Conservation (phyloP, 2,888 invertebrate genomes). For the Caenorhabditis sp. region DNA sequence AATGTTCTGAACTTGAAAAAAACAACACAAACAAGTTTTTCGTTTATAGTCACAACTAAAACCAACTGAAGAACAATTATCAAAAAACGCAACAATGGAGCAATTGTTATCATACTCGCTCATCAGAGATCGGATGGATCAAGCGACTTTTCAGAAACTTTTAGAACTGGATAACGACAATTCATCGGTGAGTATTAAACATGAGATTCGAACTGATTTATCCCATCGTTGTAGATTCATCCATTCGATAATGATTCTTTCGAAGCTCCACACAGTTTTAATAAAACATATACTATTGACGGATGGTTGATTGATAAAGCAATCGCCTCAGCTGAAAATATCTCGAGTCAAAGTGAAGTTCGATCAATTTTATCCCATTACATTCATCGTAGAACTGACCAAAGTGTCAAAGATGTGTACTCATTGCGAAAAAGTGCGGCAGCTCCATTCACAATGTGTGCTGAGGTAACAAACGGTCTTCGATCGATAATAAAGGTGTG, state of each 20-base stretch:
- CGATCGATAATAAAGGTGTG: slow-evolving; percentile 53
- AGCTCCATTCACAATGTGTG: slow-evolving; percentile 67
- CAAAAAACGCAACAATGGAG: slow-evolving; percentile 42
- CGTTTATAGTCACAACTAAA: slow-evolving; percentile 43
- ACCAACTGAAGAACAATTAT: slow-evolving; percentile 35
- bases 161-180: slow-evolving; percentile 31
- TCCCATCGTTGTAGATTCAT: not conserved
- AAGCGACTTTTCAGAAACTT: slow-evolving; percentile 19
- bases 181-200: not conserved
- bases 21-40: slow-evolving; percentile 9
- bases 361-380: slow-evolving; percentile 18
- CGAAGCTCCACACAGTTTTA: not conserved
- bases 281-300: slow-evolving; percentile 45
- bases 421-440: slow-evolving; percentile 52
- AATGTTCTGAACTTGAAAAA: not conserved
- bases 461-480: slow-evolving; percentile 62
- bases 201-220: not conserved
- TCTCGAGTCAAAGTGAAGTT: slow-evolving; percentile 15
- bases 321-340: slow-evolving; percentile 6
- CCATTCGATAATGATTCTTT: not conserved
- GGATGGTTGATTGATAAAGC: slow-evolving; percentile 61
- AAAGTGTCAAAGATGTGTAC: slow-evolving; percentile 21
- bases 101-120: slow-evolving; percentile 49
- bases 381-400: slow-evolving; percentile 16
- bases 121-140: slow-evolving; percentile 50